Conservation (phyloP, 2,113 vertebrate species). For the Nycticorax nycticorax region DNA sequence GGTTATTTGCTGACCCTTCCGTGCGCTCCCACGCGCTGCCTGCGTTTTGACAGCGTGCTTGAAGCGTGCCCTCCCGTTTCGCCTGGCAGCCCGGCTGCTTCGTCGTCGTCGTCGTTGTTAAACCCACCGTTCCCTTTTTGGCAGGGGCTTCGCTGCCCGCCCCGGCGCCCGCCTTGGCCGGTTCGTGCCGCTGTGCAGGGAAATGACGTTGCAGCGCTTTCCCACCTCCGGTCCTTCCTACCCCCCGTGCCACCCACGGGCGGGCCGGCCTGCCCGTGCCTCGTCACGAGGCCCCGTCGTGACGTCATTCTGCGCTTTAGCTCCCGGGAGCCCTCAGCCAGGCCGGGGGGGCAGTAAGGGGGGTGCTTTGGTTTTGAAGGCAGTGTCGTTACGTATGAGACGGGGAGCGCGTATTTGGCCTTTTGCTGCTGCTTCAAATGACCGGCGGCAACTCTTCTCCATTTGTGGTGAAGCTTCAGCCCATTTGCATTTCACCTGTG, state of each 20-base stretch:
- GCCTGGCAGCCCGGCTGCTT: no score
- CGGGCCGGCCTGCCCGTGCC: neutral
- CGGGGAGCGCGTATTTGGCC: neutral
- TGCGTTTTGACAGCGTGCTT: neutral
- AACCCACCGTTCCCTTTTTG: no score
- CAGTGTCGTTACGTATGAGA: fast-evolving
- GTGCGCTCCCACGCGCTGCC: neutral
- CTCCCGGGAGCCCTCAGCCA: neutral
- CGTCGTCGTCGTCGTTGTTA: neutral
- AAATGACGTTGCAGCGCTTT: fast-evolving
- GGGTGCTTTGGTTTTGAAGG: neutral
- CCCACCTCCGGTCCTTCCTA: fast-evolving
- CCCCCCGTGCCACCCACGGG: no score
- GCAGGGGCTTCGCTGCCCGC: no score
- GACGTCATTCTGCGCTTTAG: neutral
- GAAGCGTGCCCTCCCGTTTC: neutral
- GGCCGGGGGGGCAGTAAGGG: neutral
- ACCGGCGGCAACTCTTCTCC: neutral
- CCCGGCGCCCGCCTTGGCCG: no score
- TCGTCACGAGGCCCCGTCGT: fast-evolving
- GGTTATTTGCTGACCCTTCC: no score
- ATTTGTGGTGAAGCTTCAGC: neutral
- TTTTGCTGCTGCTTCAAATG: neutral
- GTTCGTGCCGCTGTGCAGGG: neutral
- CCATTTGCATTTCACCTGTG: neutral